Evolutionary conservation across 1,140 invertebrate genomes (phyloP), one percentile per base, ranked within the genome.

Genomic region (Diabrotica virgifera): DNA sequence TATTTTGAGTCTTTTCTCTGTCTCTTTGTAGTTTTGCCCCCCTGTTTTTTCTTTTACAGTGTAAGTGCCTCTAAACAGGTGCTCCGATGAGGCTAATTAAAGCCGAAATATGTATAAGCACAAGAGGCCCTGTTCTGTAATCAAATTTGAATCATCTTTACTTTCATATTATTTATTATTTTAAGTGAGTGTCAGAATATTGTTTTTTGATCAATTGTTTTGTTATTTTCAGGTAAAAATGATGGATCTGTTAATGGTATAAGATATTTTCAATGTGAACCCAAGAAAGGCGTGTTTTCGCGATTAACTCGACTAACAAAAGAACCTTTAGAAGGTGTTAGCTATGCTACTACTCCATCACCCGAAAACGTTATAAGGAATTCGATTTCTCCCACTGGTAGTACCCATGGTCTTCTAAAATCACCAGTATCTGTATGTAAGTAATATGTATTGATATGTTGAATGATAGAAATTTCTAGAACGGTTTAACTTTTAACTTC

Each of bases 181-280:
- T n/a, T n/a, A n/a, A n/a, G n/a, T n/a, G n/a, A n/a, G n/a, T n/a
- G n/a, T 24, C 4, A 24, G 24, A 24, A 24, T 24, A 24, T 24
- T 24, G 4, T 24, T 24, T 24, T 24, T 24, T 24, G 4, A 24
- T 24, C 24, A 24, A 24, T 24, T 46, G n/a, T 46, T 46, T 46
- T 46, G 40, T 46, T 46, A 36, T 61, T 59, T 61, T 54, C 35
- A 94, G 92, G 92, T 52, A 98, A 98, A 84, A 98, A 99, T 79
- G 95, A 98, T 82, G 97, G 97, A 12, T 94, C 94, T 13, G 95
- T 99, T 52, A 90, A 91, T 60, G 96, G 95, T 37, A 87, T 89
- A 24, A 84, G 91, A 37, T 97, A 97, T 78, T 97, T 97, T 78
- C 95, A 97, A 80, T 98, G 96, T 79, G 92, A 95, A 79, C 85